Evolutionary conservation across 2,113 vertebrate species (phyloP).

Genomic region (Zapornia atra): DNA sequence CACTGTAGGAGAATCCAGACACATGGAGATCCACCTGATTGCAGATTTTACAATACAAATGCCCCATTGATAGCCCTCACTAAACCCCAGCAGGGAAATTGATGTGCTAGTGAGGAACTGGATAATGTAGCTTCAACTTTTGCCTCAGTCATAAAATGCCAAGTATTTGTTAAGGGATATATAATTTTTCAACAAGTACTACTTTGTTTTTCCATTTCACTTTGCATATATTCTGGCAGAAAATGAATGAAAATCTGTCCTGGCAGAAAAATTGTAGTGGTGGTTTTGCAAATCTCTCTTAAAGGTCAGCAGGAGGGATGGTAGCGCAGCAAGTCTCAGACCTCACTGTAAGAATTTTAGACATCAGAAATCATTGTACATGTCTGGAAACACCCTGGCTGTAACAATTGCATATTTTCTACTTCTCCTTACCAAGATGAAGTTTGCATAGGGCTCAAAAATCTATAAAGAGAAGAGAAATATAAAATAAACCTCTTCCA

Average conservation of each 20-base stretch:
- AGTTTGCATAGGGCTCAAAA: neutral
- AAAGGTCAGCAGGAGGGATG: conserved; percentile 9
- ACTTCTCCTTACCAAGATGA: neutral
- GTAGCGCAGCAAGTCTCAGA: neutral
- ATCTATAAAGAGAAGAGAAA: neutral
- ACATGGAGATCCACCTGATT: neutral
- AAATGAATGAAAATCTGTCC: neutral
- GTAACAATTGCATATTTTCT: neutral
- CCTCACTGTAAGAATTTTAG: neutral
- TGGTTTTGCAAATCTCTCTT: neutral
- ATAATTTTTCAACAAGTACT: neutral
- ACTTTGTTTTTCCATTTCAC: neutral
- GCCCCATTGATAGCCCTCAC: neutral
- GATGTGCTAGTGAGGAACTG: neutral
- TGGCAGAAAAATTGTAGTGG: neutral
- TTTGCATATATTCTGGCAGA: neutral
- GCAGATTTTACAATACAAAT: neutral
- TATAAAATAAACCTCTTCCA: neutral
- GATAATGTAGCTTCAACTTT: neutral
- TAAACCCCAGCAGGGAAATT: neutral
- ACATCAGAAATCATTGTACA: neutral
- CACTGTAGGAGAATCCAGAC: neutral
- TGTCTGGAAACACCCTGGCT: neutral
- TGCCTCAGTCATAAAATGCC: neutral
- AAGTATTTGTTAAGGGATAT: neutral